Percentiles rank a stretch among this genome's conserved stretches.
Conservation (phyloP, 2,888 invertebrate species). For the Chalcosyrphus nemorum region DNA sequence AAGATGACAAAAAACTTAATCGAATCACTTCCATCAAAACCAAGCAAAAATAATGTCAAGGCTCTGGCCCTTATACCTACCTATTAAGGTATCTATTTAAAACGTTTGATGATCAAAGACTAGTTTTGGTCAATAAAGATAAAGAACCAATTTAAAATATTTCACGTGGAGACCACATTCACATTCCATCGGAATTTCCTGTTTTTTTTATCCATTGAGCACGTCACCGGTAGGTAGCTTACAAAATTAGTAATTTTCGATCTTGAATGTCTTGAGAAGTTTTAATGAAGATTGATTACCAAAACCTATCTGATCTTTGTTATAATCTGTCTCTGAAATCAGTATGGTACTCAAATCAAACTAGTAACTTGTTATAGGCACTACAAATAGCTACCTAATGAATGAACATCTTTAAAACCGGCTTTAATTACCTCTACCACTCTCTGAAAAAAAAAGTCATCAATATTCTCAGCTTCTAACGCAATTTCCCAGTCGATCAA, state of each 20-base stretch:
- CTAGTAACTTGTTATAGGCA: too few species aligned
- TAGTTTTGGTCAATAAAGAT: neutral
- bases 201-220: neutral
- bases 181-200: neutral
- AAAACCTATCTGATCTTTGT: too few species aligned
- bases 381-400: too few species aligned
- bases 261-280: too few species aligned
- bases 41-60: neutral
- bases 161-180: neutral
- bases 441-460: neutral
- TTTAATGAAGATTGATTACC: neutral
- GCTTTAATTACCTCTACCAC: neutral
- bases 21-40: too few species aligned
- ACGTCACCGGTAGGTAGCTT: neutral
- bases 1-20: neutral
- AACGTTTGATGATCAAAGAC: neutral
- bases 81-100: too few species aligned
- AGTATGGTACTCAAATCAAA: too few species aligned
- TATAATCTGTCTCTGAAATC: too few species aligned
- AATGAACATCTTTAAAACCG: too few species aligned
- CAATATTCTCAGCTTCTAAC: neutral
- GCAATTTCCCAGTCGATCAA: slow-evolving; percentile 7
- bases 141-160: neutral
- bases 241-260: neutral
- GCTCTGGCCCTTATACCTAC: neutral